Evolutionary conservation across 2,888 invertebrate genomes (phyloP), one percentile per base, ranked within the genome.

Genomic region (Ennomos fuscantarius): DNA sequence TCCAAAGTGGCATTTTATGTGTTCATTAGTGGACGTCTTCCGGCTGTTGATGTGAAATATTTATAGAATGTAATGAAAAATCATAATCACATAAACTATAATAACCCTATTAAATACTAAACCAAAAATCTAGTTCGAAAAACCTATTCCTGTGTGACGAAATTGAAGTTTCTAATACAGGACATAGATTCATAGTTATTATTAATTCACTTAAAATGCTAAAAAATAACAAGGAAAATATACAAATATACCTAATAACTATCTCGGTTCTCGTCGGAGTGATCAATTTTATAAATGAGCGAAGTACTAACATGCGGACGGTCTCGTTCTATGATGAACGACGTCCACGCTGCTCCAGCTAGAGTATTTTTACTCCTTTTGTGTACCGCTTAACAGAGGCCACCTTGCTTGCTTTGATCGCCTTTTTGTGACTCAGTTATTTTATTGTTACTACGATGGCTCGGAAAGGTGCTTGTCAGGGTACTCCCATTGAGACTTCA

Each of bases 361-460:
- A 51, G 69, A 70, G 59, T 70, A 69, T 78, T 73, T 76, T 77
- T 74, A 69, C 68, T 78, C 70, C 77, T 79, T 79, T 81, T 81
- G 78, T 81, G 68, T 67, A 65, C 65, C 72, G 69, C 71, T 80
- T 74, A 69, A 68, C 63, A 67, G 65, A 69, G 78, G 70, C 78
- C 77, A 76, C 79, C 79, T 76, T 72, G 69, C 75, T 76, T 76
- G 68, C 75, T 76, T 77, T 77, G 78, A 80, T 76, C 76, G 73
- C n/a, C 9, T 79, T 79, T 82, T 83, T 82, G 79, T 79, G 79
- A 80, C 72, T 75, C 73, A 70, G 74, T 77, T 74, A 78, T 82
- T 80, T 81, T 79, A 79, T 79, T 81, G 74, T 79, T 74, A 9
- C 70, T 73, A 66, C 68, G 67, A 72, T 76, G 72, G 76, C 72